phyloP scores from a whole-genome alignment of 2,113 vertebrate genomes.

The Saimiri boliviensis region DNA sequence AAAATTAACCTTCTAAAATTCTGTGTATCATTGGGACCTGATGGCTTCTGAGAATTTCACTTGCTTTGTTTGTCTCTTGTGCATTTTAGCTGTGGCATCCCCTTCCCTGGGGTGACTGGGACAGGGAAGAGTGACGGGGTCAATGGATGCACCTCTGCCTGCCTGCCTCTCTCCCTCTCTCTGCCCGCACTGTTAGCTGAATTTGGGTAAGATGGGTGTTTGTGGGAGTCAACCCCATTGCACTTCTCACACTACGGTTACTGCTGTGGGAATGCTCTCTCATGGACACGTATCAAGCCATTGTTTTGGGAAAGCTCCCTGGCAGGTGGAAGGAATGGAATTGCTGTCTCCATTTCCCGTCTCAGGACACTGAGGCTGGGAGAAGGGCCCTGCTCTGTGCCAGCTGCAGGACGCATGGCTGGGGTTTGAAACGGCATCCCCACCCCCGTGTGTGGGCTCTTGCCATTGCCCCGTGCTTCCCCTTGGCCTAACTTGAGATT shows the following conservation, averaged over 20 bases:
- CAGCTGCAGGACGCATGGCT: fast-evolving
- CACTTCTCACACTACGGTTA: fast-evolving
- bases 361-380: not conserved
- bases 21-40: not conserved
- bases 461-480: fast-evolving
- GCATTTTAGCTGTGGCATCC: not conserved
- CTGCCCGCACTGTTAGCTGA: not conserved
- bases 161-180: not conserved
- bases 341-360: fast-evolving
- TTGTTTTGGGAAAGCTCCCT: not conserved
- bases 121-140: not conserved
- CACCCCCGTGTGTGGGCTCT: fast-evolving
- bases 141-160: not conserved
- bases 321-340: fast-evolving
- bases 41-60: not conserved
- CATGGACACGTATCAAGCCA: fast-evolving
- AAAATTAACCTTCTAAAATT: not conserved
- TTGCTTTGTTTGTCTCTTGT: not conserved
- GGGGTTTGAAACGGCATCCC: not conserved
- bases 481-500: not conserved
- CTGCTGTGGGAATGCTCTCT: too few relatives aligned
- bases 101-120: not conserved
- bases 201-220: fast-evolving
- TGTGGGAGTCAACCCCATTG: fast-evolving
- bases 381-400: fast-evolving